Evolutionary conservation across 2,888 invertebrate genomes (phyloP), one percentile per base, ranked within the genome.

Genomic region (Lagria hirta): DNA sequence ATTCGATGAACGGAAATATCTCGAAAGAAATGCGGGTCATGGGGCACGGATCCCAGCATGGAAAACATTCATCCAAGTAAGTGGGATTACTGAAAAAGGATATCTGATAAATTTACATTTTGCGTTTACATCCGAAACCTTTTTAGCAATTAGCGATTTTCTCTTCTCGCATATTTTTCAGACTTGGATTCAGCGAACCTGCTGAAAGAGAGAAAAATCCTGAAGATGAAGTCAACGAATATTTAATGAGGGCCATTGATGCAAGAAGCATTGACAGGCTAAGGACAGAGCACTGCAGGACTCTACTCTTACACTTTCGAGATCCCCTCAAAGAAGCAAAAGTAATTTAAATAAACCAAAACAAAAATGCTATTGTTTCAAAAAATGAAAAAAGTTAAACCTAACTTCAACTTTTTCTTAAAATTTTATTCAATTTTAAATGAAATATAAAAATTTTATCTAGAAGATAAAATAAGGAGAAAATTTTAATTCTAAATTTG

Each of bases 171-270:
- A 11, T 21, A 21, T 13, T 10, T 55, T 58, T 20, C 62, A 88
- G 90, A 70, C 77, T 85, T 48, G 88, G 88, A 13, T 82, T 84
- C 51, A 84, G 84, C 21, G 83, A 86, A 44, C 76, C 75, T 37
- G 72, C 74, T 13, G 87, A 88, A 55, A 48, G 61, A 15, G 78
- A 79, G 49, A 88, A 88, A 68, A 84, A 88, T 67, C 88, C 90
- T 0, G 91, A 93, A 59, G 93, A 93, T 57, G 95, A 95, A 72
- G 93, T 95, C 12, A 95, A 97, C 68, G 97, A 97, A 60, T 97
- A 97, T 71, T 77, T 98, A 55, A 90, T 92, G 81, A 84, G 91
- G 54, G 96, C 96, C 7, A 97, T 97, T 52, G 95, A 96, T 70
- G 95, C 95, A 1, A 80, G 95, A 36, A 92, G 92, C 67, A 91